Conservation (phyloP, 2,888 invertebrate species). For the Netelia virgata region DNA sequence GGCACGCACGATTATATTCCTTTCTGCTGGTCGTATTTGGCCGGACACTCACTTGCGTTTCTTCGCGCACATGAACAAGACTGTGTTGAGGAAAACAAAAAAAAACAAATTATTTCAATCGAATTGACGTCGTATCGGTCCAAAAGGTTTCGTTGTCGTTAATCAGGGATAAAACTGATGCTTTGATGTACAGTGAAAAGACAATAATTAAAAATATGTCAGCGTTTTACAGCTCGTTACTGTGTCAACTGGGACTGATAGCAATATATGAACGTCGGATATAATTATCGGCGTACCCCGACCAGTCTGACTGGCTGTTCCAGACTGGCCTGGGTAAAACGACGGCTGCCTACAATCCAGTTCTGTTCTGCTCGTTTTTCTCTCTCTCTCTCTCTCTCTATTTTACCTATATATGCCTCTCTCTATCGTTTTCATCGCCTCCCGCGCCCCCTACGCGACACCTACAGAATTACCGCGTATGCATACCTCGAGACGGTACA, state of each 20-base stretch:
- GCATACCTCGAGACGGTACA: neutral
- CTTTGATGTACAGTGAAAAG: neutral
- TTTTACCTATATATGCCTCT: neutral
- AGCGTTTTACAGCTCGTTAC: slow-evolving; percentile 1
- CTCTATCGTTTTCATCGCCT: slow-evolving; percentile 20
- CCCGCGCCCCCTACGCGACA: slow-evolving; percentile 21
- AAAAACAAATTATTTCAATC: too few relatives aligned
- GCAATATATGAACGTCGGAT: neutral
- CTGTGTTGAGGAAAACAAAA: neutral
- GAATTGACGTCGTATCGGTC: neutral
- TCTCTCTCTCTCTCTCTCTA: slow-evolving; percentile 23
- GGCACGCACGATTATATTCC: slow-evolving; percentile 22
- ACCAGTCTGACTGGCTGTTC: slow-evolving; percentile 26
- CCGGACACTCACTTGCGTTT: slow-evolving; percentile 2
- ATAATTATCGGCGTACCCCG: neutral
- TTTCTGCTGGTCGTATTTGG: slow-evolving; percentile 27
- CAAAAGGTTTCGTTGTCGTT: neutral
- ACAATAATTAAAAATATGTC: neutral
- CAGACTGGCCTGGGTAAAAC: slow-evolving; percentile 43
- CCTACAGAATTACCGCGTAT: neutral
- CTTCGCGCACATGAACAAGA: slow-evolving; percentile 45
- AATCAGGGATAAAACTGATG: neutral
- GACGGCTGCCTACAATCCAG: slow-evolving; percentile 39
- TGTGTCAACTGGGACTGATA: slow-evolving; percentile 1
- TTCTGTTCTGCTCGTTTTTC: slow-evolving; percentile 2